A percentile compares a stretch with the other conserved stretches of the same genome.
These are phyloP conservation scores for Drosophila diplacantha DNA, from an alignment of 2,888 invertebrate genomes.

Conservation along the genomic window DNA sequence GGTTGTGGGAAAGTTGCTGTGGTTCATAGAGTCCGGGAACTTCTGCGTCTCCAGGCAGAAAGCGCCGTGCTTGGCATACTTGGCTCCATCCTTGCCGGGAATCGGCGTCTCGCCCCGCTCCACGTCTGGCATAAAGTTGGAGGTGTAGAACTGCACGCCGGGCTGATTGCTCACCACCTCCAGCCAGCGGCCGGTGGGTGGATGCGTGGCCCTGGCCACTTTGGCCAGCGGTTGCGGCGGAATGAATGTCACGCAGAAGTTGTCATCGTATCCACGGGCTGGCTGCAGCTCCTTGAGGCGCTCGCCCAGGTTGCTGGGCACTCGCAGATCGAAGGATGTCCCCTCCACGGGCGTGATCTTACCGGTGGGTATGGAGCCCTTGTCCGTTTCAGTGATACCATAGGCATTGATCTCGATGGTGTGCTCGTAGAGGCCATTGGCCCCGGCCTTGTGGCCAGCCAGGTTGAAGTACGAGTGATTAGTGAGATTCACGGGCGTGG, in stretches of 20 bases:
- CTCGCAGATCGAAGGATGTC: slow-evolving; percentile 86
- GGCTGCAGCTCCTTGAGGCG: slow-evolving; percentile 83
- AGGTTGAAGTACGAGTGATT: slow-evolving; percentile 95
- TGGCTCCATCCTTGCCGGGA: slow-evolving; percentile 84
- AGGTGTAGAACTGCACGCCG: slow-evolving; percentile 93
- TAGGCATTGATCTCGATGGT: slow-evolving; percentile 86
- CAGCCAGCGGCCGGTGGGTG: slow-evolving; percentile 84
- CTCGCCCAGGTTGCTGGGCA: slow-evolving; percentile 82
- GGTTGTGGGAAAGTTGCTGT: slow-evolving; percentile 88
- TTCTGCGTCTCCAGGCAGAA: slow-evolving; percentile 95
- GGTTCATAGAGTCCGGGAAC: slow-evolving; percentile 93
- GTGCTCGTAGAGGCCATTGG: slow-evolving; percentile 83
- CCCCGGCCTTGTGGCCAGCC: slow-evolving; percentile 87
- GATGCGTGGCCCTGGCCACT: slow-evolving; percentile 84
- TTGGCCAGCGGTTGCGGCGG: slow-evolving; percentile 77
- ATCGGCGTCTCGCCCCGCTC: slow-evolving; percentile 79
- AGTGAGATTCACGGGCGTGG: slow-evolving; percentile 91
- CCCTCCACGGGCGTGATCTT: slow-evolving; percentile 83
- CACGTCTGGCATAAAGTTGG: slow-evolving; percentile 84
- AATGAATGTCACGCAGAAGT: slow-evolving; percentile 83
- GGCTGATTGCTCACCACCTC: slow-evolving; percentile 92
- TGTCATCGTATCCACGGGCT: slow-evolving; percentile 88
- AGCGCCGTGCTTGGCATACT: slow-evolving; percentile 87
- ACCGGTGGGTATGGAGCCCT: slow-evolving; percentile 86
- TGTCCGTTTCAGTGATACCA: slow-evolving; percentile 85